Base-by-base conservation (phyloP, 1,140 invertebrate species). In the Limonius californicus region DNA sequence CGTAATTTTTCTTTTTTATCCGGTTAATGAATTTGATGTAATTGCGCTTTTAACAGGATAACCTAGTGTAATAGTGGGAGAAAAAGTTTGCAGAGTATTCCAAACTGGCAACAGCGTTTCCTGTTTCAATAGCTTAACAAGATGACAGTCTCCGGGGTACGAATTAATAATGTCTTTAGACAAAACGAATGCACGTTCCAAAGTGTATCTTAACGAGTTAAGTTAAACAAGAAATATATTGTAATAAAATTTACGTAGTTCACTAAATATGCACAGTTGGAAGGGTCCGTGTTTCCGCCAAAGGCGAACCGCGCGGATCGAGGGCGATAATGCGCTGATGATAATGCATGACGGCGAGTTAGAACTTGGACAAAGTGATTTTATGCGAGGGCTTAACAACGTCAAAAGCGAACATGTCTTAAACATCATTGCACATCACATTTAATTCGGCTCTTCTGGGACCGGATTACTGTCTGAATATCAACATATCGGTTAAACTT, bases 131-230 rank as follows among this genome's bases (percentile, higher is more conserved):
- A 18, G 42, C 42, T 45, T 45, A 45, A 45, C 14, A 45, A 45
- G 42, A 45, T 45, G n/a, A 18, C 42, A 45, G 42, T 15, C 42
- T 45, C 42, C n/a, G 12, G 42, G 42, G 42, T 45, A 45, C 42
- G 42, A 45, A 45, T 45, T 45, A 45, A 45, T 45, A 45, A 45
- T 45, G 42, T 45, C 16, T 45, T 18, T n/a, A n/a, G 42, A 45
- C 42, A 45, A 45, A 27, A 27, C 23, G 23, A 27, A 27, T 27
- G 23, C 23, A 27, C 23, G 23, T 50, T 20, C 16, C 8, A 50
- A 50, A 59, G 19, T 64, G 55, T 60, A 64, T 64, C 58, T 55
- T 61, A 64, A 64, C 57, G 58, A 64, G 58, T 64, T 64, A 59
- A 64, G 63, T 64, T 58, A 64, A 57, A 56, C 54, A 16, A 32